A percentile compares a stretch with the other conserved stretches of the same genome.
These are phyloP conservation scores for Arctopsyche grandis DNA, from an alignment of 1,140 invertebrate species.

Conservation along the genomic window DNA sequence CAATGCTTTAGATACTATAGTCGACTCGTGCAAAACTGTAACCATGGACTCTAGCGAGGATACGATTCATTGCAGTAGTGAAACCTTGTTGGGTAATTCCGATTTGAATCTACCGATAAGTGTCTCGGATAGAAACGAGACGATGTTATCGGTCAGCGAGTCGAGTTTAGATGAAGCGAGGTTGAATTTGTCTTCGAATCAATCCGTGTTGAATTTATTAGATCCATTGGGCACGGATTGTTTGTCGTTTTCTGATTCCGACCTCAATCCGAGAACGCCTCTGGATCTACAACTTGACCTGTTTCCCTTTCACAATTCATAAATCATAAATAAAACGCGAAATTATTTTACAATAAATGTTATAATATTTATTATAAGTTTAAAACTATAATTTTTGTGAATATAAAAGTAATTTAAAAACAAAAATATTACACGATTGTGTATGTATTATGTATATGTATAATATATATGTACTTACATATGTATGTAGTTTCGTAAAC, in stretches of 20 bases:
- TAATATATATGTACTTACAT: too few relatives aligned
- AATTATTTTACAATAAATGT: too few relatives aligned
- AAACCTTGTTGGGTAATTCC: slow-evolving; percentile 36
- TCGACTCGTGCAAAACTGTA: slow-evolving; percentile 40
- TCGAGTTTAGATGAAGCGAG: slow-evolving; percentile 49
- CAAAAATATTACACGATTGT: too few relatives aligned
- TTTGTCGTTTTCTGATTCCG: slow-evolving; percentile 50
- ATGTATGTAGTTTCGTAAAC: too few relatives aligned
- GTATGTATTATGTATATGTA: too few relatives aligned
- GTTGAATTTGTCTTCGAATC: slow-evolving; percentile 46
- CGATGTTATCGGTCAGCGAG: slow-evolving; percentile 48
- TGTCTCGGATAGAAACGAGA: slow-evolving; percentile 43
- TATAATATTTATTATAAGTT: too few relatives aligned
- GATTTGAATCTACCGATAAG: slow-evolving; percentile 49
- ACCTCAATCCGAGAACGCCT: slow-evolving; percentile 43
- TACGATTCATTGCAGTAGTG: slow-evolving; percentile 27
- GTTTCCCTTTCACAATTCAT: slow-evolving; percentile 50
- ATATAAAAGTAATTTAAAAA: too few relatives aligned
- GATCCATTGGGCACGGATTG: slow-evolving; percentile 50
- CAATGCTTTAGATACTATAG: slow-evolving; percentile 10
- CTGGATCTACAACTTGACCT: slow-evolving; percentile 50
- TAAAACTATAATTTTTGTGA: too few relatives aligned
- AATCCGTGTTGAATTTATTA: slow-evolving; percentile 50
- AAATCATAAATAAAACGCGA: background rate
- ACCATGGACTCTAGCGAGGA: slow-evolving; percentile 28